A percentile compares a stretch with the other conserved stretches of the same genome.
phyloP scores from a whole-genome alignment of 2,888 invertebrate genomes.

The Pocota personata region DNA sequence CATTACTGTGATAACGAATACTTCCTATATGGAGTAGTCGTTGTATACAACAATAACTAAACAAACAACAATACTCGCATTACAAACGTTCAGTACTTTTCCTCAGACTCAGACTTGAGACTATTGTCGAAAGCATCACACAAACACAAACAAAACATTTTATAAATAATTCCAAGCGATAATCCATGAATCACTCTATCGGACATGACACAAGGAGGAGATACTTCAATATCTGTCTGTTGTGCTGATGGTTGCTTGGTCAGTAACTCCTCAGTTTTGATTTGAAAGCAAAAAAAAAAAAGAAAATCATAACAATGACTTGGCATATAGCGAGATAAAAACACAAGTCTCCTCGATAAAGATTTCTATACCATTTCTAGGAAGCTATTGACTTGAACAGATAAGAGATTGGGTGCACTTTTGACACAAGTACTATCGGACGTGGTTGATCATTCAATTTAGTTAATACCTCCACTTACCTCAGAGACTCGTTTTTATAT shows the following conservation, averaged over 20 bases:
- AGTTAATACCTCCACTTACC: no score
- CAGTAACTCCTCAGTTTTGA: background rate
- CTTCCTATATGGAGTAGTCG: background rate
- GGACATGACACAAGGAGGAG: slow-evolving; percentile 17
- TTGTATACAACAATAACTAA: background rate
- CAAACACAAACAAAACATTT: slow-evolving; percentile 21
- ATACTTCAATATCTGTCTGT: slow-evolving; percentile 38
- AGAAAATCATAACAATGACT: background rate
- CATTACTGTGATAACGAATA: background rate
- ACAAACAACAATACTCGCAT: slow-evolving; percentile 24
- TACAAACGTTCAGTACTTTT: slow-evolving; percentile 55
- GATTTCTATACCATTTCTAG: background rate
- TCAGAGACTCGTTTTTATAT: no score
- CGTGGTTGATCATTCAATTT: background rate
- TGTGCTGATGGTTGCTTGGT: background rate
- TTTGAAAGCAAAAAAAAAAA: background rate
- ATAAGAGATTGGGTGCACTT: slow-evolving; percentile 9
- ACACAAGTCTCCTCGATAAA: background rate
- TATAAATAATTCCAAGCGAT: slow-evolving; percentile 60
- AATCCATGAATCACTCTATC: slow-evolving; percentile 59
- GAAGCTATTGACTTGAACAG: slow-evolving; percentile 12
- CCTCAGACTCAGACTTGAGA: slow-evolving; percentile 34
- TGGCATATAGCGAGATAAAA: background rate
- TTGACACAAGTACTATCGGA: background rate
- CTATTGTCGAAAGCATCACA: background rate